A percentile compares a stretch with the other conserved stretches of the same genome.
phyloP scores from a whole-genome alignment of 2,888 invertebrate species.

The Colletes collaris region DNA sequence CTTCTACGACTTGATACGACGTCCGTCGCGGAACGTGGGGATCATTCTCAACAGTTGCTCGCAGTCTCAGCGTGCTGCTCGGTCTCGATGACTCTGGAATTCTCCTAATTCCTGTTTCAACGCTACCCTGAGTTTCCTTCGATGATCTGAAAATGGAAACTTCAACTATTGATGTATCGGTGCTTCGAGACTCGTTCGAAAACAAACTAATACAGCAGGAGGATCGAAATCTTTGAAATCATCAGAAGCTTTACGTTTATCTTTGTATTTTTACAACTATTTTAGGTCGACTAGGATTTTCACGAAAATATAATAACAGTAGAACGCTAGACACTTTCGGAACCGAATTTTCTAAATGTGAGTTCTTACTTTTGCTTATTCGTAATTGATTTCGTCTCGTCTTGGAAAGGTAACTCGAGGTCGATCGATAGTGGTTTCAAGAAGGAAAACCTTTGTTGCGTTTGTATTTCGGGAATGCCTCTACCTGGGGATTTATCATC shows the following conservation, averaged over 20 bases:
- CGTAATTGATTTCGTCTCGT: conserved; percentile 28
- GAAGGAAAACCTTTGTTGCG: conserved; percentile 38
- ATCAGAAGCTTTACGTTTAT: too few species aligned
- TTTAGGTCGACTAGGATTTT: too few species aligned
- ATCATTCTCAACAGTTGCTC: conserved; percentile 25
- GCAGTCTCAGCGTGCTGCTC: neutral
- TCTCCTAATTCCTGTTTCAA: neutral
- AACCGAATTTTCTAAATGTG: neutral
- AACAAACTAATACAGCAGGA: too few species aligned
- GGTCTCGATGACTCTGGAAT: neutral
- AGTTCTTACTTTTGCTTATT: conserved; percentile 44
- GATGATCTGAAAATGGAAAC: conserved; percentile 19
- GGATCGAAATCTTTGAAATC: too few species aligned
- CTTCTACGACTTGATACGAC: conserved; percentile 56
- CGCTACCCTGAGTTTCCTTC: neutral
- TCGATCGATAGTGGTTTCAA: conserved; percentile 40
- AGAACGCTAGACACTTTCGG: neutral
- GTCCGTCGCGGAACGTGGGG: conserved; percentile 40
- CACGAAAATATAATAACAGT: too few species aligned
- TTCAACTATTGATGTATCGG: neutral
- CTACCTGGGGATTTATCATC: conserved; percentile 5
- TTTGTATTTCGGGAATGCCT: conserved; percentile 10
- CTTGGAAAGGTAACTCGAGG: conserved; percentile 34
- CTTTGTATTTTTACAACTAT: too few species aligned
- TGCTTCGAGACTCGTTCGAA: too few species aligned